A percentile compares a stretch with the other conserved stretches of the same genome.
These are phyloP conservation scores for Aegotheles bennettii DNA, from an alignment of 2,113 vertebrate species.

Conservation along the genomic window DNA sequence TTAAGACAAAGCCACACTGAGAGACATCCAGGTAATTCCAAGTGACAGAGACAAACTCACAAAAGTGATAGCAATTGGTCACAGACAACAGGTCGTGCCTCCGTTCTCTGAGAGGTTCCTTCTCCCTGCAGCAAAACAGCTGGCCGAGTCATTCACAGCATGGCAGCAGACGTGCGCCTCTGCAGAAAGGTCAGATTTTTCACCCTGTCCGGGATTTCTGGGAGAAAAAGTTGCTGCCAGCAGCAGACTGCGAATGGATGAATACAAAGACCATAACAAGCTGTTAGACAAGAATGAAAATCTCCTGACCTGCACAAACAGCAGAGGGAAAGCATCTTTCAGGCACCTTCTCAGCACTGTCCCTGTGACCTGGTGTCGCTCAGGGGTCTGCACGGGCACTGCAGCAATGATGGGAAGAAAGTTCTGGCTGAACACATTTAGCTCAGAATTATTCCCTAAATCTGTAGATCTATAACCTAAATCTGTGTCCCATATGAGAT, in stretches of 20 bases:
- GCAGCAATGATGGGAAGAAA: not conserved
- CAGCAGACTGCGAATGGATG: not conserved
- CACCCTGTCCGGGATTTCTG: not conserved
- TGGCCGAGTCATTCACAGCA: not conserved
- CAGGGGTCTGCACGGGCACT: not conserved
- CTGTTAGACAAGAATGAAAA: not conserved
- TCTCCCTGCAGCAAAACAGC: not conserved
- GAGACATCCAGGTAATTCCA: not conserved
- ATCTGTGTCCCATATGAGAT: not conserved
- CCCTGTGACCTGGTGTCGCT: fast-evolving
- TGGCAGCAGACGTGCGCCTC: fast-evolving
- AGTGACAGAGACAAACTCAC: not conserved
- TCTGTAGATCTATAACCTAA: not conserved
- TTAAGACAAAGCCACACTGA: not conserved
- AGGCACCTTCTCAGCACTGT: fast-evolving
- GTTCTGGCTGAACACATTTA: not conserved
- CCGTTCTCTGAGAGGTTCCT: not conserved
- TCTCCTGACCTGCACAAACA: not conserved
- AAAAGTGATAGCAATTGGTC: not conserved
- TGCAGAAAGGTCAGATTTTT: not conserved
- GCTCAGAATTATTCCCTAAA: not conserved
- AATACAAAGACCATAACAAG: not conserved
- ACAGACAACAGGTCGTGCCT: not conserved
- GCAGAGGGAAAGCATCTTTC: not conserved
- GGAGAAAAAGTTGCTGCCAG: not conserved